Conservation (phyloP, 1,140 invertebrate genomes). For the Brachionus koreanus region DNA sequence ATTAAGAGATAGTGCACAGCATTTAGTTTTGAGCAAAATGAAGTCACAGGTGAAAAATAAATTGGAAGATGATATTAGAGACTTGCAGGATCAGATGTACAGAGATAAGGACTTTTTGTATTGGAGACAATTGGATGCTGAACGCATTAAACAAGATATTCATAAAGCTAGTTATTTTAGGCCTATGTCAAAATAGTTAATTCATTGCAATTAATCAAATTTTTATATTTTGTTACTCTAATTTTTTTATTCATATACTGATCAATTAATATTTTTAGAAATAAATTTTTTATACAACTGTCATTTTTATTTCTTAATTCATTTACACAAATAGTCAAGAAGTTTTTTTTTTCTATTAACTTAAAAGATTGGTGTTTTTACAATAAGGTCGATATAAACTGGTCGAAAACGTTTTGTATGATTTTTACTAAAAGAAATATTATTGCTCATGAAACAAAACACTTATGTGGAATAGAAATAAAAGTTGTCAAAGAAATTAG, state of each 20-base stretch:
- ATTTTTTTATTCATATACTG: neutral
- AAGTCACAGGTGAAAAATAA: slow-evolving; percentile 56
- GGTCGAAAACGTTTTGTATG: too few relatives aligned
- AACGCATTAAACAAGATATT: slow-evolving; percentile 52
- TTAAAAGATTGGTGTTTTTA: too few relatives aligned
- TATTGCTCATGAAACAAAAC: too few relatives aligned
- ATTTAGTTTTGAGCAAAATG: slow-evolving; percentile 53
- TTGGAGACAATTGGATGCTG: slow-evolving; percentile 55
- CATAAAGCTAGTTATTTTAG: slow-evolving; percentile 49
- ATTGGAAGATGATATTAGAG: slow-evolving; percentile 55
- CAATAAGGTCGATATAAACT: too few relatives aligned
- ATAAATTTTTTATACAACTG: neutral
- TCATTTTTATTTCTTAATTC: neutral
- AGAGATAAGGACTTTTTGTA: slow-evolving; percentile 56
- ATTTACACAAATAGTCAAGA: too few relatives aligned
- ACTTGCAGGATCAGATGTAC: slow-evolving; percentile 54
- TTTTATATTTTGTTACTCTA: neutral
- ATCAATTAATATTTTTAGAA: neutral
- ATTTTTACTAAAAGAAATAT: too few relatives aligned
- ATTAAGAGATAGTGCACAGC: neutral
- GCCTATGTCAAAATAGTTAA: neutral
- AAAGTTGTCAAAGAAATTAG: too few relatives aligned
- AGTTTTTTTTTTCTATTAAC: too few relatives aligned
- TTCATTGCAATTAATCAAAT: slow-evolving; percentile 1
- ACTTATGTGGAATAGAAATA: too few relatives aligned